phyloP scores from a whole-genome alignment of 1,140 invertebrate species.

The Scaptomyza graminum region DNA sequence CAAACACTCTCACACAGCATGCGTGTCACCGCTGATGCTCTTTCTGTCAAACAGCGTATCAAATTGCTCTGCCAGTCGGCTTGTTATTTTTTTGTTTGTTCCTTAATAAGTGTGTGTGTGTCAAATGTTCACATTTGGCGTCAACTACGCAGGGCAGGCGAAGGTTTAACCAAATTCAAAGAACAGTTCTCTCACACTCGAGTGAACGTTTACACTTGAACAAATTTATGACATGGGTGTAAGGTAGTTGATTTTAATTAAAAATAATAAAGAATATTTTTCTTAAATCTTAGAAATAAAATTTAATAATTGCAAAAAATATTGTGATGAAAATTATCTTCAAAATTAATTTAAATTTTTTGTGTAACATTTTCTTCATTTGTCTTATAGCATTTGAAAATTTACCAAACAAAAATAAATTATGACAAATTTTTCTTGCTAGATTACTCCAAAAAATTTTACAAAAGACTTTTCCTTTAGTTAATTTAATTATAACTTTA shows the following conservation, averaged over 20 bases:
- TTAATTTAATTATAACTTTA: too few relatives aligned
- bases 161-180: constrained; percentile 23
- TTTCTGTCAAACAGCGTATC: constrained; percentile 59
- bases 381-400: too few relatives aligned
- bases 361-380: too few relatives aligned
- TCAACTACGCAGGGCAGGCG: constrained; percentile 21
- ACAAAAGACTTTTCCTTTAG: too few relatives aligned
- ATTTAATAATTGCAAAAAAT: too few relatives aligned
- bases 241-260: too few relatives aligned
- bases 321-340: too few relatives aligned
- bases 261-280: too few relatives aligned
- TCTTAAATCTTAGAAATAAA: too few relatives aligned
- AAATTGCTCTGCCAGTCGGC: constrained; percentile 47
- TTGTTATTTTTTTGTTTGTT: constrained; percentile 31
- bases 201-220: constrained; percentile 10
- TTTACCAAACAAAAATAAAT: neutral
- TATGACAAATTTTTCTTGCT: too few relatives aligned
- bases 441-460: too few relatives aligned
- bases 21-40: constrained; percentile 30
- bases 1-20: constrained; percentile 23
- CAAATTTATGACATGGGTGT: neutral
- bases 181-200: constrained; percentile 3
- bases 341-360: too few relatives aligned
- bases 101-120: neutral
- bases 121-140: constrained; percentile 55